Base-by-base conservation (phyloP, 2,797 vertebrate species). In the Lagothrix lagotricha region DNA sequence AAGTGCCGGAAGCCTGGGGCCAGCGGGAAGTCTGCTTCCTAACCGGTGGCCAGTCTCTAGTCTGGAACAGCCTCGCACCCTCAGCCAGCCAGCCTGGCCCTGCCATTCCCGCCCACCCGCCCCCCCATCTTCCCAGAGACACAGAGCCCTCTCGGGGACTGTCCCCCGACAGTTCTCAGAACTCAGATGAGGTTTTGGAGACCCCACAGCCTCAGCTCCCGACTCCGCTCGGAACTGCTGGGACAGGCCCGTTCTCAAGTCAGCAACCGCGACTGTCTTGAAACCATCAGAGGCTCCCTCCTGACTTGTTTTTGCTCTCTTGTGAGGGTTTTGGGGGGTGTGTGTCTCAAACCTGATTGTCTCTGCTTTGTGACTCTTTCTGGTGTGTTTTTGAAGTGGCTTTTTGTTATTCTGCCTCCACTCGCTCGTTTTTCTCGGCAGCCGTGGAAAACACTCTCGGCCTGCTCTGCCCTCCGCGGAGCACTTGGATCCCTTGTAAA, bases 321-420 rank as follows among this genome's bases (percentile, higher is more conserved):
- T 79, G 93, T 73, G 80, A 77, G 96, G 80, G 89, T 77, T 97
- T 85, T 28, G 44, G 58, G 72, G 82, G 0, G 22, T 4, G 41
- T 76, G 39, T 70, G 28, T 98, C 89, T 97, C 97, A 98, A 79
- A 94, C 88, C 97, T 73, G 88, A 76, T 88, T 57, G 77, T 22
- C 0, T 95, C 86, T n/a, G 93, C 97, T 96, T 94, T 96, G 54
- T 97, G 96, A 88, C 72, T 98, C 97, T 97, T 96, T 97, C 96
- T 93, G 93, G 46, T 80, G 76, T 98, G 97, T 98, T 98, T 98
- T 98, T 99, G 98, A 99, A 98, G 98, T 98, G 98, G 98, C 98
- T 99, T 98, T 96, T 97, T 92, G 95, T 24, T 98, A 95, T 97
- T 98, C 88, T 22, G 0, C 54, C 89, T 77, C 19, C 9, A 80